phyloP scores from a whole-genome alignment of 2,888 invertebrate species.

The Rosalia funebris region DNA sequence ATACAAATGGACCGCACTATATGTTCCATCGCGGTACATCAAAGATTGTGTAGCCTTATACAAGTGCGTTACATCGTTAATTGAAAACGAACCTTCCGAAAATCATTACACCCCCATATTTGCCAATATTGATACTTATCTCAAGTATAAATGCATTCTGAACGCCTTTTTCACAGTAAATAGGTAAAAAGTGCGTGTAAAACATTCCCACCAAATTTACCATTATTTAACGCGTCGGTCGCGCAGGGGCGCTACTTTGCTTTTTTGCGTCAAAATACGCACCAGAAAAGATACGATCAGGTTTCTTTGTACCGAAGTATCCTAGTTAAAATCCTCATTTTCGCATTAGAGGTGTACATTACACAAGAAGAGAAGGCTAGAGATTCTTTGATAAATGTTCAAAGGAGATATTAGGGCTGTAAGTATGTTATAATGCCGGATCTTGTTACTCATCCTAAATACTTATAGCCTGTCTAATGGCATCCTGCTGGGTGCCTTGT shows the following conservation, averaged over 20 bases:
- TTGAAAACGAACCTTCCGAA: no score
- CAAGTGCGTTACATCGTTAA: no score
- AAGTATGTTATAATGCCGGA: constrained; percentile 49
- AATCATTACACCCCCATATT: no score
- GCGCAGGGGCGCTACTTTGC: constrained; percentile 23
- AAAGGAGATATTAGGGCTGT: constrained; percentile 53
- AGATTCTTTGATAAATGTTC: constrained; percentile 55
- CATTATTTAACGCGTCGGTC: constrained; percentile 25
- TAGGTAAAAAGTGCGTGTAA: constrained; percentile 24
- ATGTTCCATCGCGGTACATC: no score
- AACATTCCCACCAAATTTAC: constrained; percentile 32
- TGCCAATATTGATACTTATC: constrained; percentile 12
- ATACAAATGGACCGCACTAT: no score
- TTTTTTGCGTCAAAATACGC: constrained; percentile 7
- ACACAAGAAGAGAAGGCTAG: constrained; percentile 48
- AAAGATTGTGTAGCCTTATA: no score
- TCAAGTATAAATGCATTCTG: background rate
- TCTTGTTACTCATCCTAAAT: constrained; percentile 48
- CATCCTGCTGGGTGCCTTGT: constrained; percentile 1
- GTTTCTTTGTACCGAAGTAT: constrained; percentile 32
- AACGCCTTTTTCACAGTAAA: constrained; percentile 11
- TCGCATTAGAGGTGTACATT: constrained; percentile 52
- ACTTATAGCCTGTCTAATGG: constrained; percentile 18
- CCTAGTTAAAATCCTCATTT: constrained; percentile 46
- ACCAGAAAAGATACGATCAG: constrained; percentile 37